Evolutionary conservation across 1,140 invertebrate species (phyloP).

Genomic region (Drosophila paulistorum): DNA sequence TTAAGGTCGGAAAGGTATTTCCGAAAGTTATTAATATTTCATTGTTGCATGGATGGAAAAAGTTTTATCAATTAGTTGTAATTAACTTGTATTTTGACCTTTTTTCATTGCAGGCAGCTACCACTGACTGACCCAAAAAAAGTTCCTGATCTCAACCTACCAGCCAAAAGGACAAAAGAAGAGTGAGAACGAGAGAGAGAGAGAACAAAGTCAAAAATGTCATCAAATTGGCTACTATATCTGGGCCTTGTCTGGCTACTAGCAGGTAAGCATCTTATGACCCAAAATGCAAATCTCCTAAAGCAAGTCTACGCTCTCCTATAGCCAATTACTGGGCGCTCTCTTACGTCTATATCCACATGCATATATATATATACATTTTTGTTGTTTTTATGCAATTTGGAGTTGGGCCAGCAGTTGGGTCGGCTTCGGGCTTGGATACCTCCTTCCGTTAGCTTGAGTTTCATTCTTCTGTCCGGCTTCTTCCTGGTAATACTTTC

Average conservation of each 20-base stretch:
- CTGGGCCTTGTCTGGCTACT: constrained; percentile 42
- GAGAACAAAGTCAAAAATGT: constrained; percentile 34
- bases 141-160: constrained; percentile 19
- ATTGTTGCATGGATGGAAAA: too few relatives aligned
- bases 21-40: neutral
- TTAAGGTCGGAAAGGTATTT: neutral
- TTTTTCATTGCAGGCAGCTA: constrained; percentile 18
- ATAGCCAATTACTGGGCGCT: neutral
- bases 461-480: neutral
- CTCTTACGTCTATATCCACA: neutral
- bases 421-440: neutral
- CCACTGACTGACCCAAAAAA: neutral
- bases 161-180: neutral
- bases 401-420: constrained; percentile 27
- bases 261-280: constrained; percentile 46
- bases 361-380: neutral
- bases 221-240: constrained; percentile 48
- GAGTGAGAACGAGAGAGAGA: too few relatives aligned
- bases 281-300: constrained; percentile 7
- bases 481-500: constrained; percentile 14
- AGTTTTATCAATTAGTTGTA: too few relatives aligned
- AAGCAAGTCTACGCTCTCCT: neutral
- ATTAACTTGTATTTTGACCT: neutral
- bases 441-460: constrained; percentile 14
- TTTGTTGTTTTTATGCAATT: neutral